Conservation (phyloP, 2,888 invertebrate genomes). For the Dysmachus trigonus region DNA sequence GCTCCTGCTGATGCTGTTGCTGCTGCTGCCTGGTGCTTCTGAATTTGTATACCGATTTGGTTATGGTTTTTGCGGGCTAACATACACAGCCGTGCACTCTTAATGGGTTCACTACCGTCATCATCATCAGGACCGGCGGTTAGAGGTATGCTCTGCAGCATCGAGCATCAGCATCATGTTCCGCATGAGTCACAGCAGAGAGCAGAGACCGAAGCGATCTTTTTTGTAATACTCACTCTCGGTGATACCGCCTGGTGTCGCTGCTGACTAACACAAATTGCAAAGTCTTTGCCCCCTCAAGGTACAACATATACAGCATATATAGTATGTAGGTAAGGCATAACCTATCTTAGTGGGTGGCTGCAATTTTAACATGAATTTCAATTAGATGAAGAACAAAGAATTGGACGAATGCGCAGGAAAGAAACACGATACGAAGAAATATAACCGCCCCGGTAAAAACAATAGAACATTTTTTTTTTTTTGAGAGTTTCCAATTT, state of each 20-base stretch:
- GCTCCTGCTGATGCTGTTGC: background rate
- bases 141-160: background rate
- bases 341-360: background rate
- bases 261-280: background rate
- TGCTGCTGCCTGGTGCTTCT: background rate
- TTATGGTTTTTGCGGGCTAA: background rate
- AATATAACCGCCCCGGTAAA: background rate
- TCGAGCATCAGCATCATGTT: background rate
- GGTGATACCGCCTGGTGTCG: background rate
- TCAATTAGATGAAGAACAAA: slow-evolving; percentile 10
- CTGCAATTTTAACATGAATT: slow-evolving; percentile 24
- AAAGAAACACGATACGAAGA: background rate
- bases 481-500: background rate
- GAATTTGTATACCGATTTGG: background rate
- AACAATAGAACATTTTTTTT: slow-evolving; percentile 14
- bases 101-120: background rate
- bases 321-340: background rate
- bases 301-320: background rate
- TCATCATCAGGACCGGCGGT: background rate
- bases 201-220: background rate
- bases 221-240: no score
- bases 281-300: background rate
- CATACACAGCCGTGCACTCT: background rate
- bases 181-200: background rate
- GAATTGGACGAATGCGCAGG: background rate